Conservation (phyloP, 2,888 invertebrate species). For the Drosophila diplacantha region DNA sequence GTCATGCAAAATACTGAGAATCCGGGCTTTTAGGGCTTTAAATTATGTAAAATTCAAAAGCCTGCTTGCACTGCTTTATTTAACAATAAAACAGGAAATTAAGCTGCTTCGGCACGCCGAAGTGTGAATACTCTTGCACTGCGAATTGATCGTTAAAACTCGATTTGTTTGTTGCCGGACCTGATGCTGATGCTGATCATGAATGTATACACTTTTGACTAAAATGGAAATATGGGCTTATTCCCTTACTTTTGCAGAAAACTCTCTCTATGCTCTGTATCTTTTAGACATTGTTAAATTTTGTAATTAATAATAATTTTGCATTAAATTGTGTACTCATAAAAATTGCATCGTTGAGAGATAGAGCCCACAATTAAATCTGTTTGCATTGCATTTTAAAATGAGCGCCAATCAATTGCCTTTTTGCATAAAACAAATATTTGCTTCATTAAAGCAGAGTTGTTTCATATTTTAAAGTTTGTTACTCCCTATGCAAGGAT, state of each 20-base stretch:
- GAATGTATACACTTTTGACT: no score
- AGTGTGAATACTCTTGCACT: no score
- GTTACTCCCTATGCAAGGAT: no score
- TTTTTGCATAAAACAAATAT: slow-evolving; percentile 4
- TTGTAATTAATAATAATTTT: background rate
- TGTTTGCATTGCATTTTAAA: background rate
- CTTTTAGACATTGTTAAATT: background rate
- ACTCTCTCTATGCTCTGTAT: background rate
- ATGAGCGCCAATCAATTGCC: background rate
- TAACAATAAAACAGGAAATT: no score
- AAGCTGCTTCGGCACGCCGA: no score
- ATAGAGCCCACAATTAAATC: background rate
- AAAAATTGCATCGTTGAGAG: background rate
- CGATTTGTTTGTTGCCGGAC: no score
- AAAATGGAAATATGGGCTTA: background rate
- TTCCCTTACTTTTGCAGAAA: background rate
- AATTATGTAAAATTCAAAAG: background rate
- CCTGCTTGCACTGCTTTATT: background rate
- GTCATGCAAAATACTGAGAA: background rate
- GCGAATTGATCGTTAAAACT: no score
- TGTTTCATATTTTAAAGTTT: background rate
- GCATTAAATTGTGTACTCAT: background rate
- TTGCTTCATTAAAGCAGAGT: background rate
- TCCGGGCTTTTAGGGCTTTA: background rate
- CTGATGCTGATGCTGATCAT: no score